Evolutionary conservation across 2,797 vertebrate species (phyloP).

Genomic region (Clamator glandarius): DNA sequence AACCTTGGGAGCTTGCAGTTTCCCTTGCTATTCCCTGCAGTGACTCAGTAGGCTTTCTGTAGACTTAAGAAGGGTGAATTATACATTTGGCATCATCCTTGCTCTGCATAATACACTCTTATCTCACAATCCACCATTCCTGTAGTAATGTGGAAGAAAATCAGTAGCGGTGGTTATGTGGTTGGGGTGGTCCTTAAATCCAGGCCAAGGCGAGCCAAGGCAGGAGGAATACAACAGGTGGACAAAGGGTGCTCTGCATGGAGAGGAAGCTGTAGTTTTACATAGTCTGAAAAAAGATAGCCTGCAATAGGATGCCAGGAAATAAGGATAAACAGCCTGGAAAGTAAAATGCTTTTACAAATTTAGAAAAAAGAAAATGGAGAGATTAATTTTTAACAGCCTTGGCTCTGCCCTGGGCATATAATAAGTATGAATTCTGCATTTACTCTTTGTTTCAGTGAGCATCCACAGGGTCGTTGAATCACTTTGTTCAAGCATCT

Average conservation of each 20-base stretch:
- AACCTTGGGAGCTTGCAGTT: background rate
- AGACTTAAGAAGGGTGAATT: background rate
- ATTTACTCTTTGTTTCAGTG: background rate
- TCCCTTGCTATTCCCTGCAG: background rate
- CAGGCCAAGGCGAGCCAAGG: background rate
- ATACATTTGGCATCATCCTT: background rate
- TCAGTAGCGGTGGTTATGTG: background rate
- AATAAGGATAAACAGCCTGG: background rate
- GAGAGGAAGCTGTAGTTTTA: background rate
- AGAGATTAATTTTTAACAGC: background rate
- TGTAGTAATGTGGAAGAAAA: background rate
- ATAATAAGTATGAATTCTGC: background rate
- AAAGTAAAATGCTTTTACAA: background rate
- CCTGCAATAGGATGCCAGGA: background rate
- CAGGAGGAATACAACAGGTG: background rate
- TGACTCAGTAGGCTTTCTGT: background rate
- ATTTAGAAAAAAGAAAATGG: background rate
- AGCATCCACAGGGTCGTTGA: background rate
- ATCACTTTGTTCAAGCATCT: background rate
- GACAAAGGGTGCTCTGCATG: background rate
- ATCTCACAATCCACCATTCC: background rate
- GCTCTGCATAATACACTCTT: rapidly evolving
- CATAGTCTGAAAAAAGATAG: background rate
- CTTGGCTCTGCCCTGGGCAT: background rate
- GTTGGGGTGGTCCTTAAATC: background rate